Percentiles rank a stretch among this genome's conserved stretches.
phyloP scores from a whole-genome alignment of 2,888 invertebrate genomes.

The Bellardia bayeri region DNA sequence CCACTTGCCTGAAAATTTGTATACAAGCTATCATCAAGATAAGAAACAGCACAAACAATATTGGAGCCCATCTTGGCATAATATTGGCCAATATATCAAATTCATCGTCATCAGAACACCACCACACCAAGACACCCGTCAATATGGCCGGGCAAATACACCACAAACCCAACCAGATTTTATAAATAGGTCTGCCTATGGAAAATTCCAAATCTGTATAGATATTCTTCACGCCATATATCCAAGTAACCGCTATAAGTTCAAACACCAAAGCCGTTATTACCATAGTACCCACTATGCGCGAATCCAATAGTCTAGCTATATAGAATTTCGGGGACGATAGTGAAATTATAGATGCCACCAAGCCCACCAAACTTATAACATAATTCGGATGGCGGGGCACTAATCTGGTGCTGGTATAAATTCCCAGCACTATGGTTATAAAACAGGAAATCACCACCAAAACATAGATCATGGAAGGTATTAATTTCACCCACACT shows the following conservation, averaged over 20 bases:
- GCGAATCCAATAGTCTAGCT: conserved; percentile 81
- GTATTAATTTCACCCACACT: conserved; percentile 79
- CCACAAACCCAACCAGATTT: conserved; percentile 83
- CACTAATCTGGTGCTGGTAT: conserved; percentile 83
- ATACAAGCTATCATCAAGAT: conserved; percentile 82
- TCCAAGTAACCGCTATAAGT: conserved; percentile 83
- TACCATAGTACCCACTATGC: conserved; percentile 82
- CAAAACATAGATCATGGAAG: conserved; percentile 80
- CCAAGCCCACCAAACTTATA: conserved; percentile 82
- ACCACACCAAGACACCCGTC: conserved; percentile 83
- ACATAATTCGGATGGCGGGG: conserved; percentile 83
- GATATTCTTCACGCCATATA: conserved; percentile 84
- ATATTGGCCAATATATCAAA: conserved; percentile 80
- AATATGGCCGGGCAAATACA: conserved; percentile 82
- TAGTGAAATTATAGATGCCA: conserved; percentile 81
- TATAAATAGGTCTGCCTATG: conserved; percentile 83
- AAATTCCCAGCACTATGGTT: conserved; percentile 82
- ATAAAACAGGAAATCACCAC: conserved; percentile 82
- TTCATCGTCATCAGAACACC: conserved; percentile 83
- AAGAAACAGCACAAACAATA: conserved; percentile 81
- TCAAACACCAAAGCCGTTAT: conserved; percentile 83
- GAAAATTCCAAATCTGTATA: conserved; percentile 84
- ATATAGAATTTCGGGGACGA: conserved; percentile 82
- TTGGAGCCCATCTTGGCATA: conserved; percentile 83
- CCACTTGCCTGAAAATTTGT: conserved; percentile 84